A percentile compares a stretch with the other conserved stretches of the same genome.
These are phyloP conservation scores for Lates japonicus DNA, from an alignment of 2,797 vertebrate species.

Conservation along the genomic window DNA sequence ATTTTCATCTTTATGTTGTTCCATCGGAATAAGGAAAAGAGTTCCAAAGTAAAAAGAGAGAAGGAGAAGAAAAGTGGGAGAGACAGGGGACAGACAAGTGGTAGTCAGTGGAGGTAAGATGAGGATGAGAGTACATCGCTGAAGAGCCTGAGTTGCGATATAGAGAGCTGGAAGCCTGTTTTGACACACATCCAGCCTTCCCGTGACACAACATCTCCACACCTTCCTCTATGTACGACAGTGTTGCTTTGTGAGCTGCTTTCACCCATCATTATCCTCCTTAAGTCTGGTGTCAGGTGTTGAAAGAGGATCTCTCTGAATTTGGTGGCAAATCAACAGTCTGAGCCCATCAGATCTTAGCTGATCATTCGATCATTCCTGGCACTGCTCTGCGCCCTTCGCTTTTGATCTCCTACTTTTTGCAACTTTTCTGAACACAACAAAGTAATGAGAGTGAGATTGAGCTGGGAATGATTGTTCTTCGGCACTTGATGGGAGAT, in stretches of 20 bases:
- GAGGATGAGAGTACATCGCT: slow-evolving; percentile 83
- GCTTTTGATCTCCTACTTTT: slow-evolving; percentile 80
- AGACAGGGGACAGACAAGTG: slow-evolving; percentile 77
- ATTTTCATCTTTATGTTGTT: slow-evolving; percentile 64
- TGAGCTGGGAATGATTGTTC: slow-evolving; percentile 71
- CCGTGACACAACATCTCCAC: slow-evolving; percentile 95
- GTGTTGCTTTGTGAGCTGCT: slow-evolving; percentile 85
- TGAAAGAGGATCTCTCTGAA: slow-evolving; percentile 79
- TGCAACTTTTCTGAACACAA: slow-evolving; percentile 71
- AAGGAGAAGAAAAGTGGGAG: slow-evolving; percentile 47
- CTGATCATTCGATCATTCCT: slow-evolving; percentile 83
- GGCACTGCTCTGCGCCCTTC: slow-evolving; percentile 62
- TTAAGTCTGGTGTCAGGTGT: slow-evolving; percentile 86
- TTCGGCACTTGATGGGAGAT: slow-evolving; percentile 68
- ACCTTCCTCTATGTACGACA: slow-evolving; percentile 87
- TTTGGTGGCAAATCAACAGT: slow-evolving; percentile 76
- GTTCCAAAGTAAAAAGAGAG: slow-evolving; percentile 43
- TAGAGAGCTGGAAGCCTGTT: slow-evolving; percentile 90
- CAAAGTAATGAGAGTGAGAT: slow-evolving; percentile 79
- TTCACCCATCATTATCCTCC: slow-evolving; percentile 86
- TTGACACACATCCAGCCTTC: slow-evolving; percentile 94
- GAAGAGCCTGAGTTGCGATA: slow-evolving; percentile 73
- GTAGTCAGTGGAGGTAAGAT: slow-evolving; percentile 76
- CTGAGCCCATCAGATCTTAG: slow-evolving; percentile 81
- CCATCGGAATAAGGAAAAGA: slow-evolving; percentile 62